phyloP scores from a whole-genome alignment of 2,113 vertebrate genomes.

The Hippocampus comes region DNA sequence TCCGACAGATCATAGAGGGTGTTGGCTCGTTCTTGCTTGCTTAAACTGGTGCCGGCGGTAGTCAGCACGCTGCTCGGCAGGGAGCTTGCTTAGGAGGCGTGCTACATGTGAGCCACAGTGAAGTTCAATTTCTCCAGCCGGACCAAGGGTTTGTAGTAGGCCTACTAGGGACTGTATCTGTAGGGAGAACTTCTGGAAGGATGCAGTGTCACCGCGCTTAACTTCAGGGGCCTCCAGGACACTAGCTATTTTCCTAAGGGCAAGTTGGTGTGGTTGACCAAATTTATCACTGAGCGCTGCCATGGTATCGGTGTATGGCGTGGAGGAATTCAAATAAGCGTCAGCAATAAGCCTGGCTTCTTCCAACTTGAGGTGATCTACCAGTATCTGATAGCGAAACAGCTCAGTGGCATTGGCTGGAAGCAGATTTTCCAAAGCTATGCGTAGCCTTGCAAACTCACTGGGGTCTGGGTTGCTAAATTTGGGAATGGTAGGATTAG shows the following conservation, averaged over 20 bases:
- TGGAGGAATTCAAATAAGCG: constrained; percentile 19
- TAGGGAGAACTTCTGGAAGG: no score
- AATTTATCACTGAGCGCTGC: not conserved
- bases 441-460: constrained; percentile 1
- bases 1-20: no score
- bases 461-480: no score
- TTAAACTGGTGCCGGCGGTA: not conserved
- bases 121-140: no score
- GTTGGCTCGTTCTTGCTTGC: no score
- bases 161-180: no score
- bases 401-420: not conserved
- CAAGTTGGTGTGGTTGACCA: not conserved
- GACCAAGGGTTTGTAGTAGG: not conserved
- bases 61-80: not conserved
- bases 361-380: constrained; percentile 1
- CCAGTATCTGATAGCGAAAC: not conserved
- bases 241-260: not conserved
- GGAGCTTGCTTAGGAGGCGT: constrained; percentile 13
- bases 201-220: no score
- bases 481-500: no score
- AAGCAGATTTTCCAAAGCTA: constrained; percentile 10
- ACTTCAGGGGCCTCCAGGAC: constrained; percentile 1
- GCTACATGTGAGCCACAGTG: constrained; percentile 19
- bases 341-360: constrained; percentile 22
- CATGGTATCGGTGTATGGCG: constrained; percentile 8